A percentile compares a stretch with the other conserved stretches of the same genome.
Evolutionary conservation across 2,888 invertebrate species (phyloP).

Genomic region (Limnephilus marmoratus): DNA sequence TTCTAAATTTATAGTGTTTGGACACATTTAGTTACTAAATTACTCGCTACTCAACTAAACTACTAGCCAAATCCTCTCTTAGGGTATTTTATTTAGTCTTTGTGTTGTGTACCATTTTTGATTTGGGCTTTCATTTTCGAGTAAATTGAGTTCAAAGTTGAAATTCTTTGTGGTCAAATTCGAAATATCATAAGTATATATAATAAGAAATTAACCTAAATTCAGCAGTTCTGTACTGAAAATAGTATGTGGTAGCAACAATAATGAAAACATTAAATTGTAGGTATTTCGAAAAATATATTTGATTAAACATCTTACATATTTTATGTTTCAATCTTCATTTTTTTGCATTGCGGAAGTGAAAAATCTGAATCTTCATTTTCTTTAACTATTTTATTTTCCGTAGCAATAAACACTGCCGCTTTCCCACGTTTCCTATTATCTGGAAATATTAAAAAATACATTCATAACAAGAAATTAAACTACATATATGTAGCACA

Average conservation of each 20-base stretch:
- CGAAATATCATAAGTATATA: too few relatives aligned
- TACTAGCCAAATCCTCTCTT: too few relatives aligned
- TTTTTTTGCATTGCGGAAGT: constrained; percentile 22
- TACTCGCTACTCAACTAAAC: too few relatives aligned
- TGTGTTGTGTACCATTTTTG: too few relatives aligned
- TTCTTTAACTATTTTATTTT: not conserved
- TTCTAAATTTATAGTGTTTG: too few relatives aligned
- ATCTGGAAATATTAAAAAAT: constrained; percentile 53
- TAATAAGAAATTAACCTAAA: too few relatives aligned
- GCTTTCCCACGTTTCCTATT: constrained; percentile 62
- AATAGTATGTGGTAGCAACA: not conserved
- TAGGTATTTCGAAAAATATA: not conserved
- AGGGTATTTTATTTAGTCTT: too few relatives aligned
- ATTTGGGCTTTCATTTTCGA: too few relatives aligned
- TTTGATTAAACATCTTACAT: not conserved
- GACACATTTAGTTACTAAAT: too few relatives aligned
- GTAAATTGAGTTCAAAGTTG: too few relatives aligned
- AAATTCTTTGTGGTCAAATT: too few relatives aligned
- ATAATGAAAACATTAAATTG: not conserved
- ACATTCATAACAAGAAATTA: not conserved
- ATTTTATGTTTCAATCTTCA: not conserved
- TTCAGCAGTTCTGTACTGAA: not conserved
- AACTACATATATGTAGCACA: not conserved
- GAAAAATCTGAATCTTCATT: constrained; percentile 20
- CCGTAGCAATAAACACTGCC: constrained; percentile 58